Base-by-base conservation (phyloP, 2,888 invertebrate genomes). In the Coleophora flavipennella region DNA sequence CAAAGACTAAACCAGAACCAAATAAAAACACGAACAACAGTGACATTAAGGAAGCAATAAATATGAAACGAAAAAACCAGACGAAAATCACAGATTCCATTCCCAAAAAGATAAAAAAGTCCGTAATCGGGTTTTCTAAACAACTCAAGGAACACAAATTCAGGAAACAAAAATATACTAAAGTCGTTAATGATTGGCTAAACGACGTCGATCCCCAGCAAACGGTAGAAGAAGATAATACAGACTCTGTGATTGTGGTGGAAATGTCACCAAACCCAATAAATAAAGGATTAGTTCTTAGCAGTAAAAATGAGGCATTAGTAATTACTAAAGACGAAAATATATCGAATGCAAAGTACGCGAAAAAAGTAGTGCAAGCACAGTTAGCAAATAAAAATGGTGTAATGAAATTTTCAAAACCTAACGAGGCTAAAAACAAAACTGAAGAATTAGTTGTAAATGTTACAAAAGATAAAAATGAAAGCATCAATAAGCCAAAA, bases 321-420 rank as follows among this genome's bases (percentile, higher is more conserved):
- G 20, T 4, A 6, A 20, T 6, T 4, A 4, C 20, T 20, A 20
- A 20, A 20, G 20, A 20, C 20, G 20, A 20, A 3, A 20, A 14
- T 13, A 36, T 13, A 2, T 2, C 12, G 28, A 45, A 49, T 20
- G 49, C 46, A 28, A 50, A 41, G 33, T 28, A 31, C n/a, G 49
- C 39, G 1, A 67, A 64, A 35, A 76, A 65, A 52, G 51, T 58
- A 3, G 44, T 80, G 11, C 83, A 83, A 60, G 51, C 81, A 2
- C 63, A 63, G 45, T 49, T 83, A 36, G 59, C 66, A 2, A 80
- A 83, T 41, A 77, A 70, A 55, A 67, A 58, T 42, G 81, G 81
- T 1, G 46, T 71, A 20, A 79, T 83, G 80, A 83, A 81, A 49
- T 83, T 59, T 44, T 46, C 49, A 13, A 77, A 67, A 43, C 75